Percentiles rank a stretch among this genome's conserved stretches.
phyloP scores from a whole-genome alignment of 1,140 invertebrate genomes.

The Caenorhabditis tropicalis region DNA sequence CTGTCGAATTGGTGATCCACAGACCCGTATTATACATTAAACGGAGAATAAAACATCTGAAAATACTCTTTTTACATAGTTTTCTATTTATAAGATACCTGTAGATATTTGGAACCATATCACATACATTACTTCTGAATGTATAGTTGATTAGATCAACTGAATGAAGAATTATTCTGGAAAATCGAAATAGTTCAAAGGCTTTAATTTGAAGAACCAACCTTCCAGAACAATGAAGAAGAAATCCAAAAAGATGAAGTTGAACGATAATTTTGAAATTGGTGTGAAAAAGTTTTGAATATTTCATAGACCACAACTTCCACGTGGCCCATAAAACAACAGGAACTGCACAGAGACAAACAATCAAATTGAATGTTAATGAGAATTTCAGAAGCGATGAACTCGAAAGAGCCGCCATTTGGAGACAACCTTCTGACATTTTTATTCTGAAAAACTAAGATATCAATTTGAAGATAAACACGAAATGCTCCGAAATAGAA shows the following conservation, averaged over 20 bases:
- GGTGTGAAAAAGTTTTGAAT: not conserved
- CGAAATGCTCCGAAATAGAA: not conserved
- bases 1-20: conserved; percentile 10
- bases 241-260: not conserved
- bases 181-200: no score
- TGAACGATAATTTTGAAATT: conserved; percentile 29
- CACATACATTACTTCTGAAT: not conserved
- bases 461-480: no score
- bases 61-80: not conserved
- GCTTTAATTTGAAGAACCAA: not conserved
- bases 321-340: not conserved
- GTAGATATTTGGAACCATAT: conserved; percentile 27
- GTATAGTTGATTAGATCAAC: not conserved
- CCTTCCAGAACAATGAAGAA: not conserved
- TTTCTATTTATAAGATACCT: not conserved
- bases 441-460: not conserved
- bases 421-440: not conserved
- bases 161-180: not conserved
- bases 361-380: not conserved
- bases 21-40: not conserved
- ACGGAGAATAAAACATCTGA: conserved; percentile 1
- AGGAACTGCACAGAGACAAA: not conserved
- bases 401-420: not conserved
- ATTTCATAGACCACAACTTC: conserved; percentile 11
- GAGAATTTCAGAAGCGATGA: not conserved